These are phyloP conservation scores for Alauda arvensis DNA, from an alignment of 2,797 vertebrate species.

Conservation along the genomic window DNA sequence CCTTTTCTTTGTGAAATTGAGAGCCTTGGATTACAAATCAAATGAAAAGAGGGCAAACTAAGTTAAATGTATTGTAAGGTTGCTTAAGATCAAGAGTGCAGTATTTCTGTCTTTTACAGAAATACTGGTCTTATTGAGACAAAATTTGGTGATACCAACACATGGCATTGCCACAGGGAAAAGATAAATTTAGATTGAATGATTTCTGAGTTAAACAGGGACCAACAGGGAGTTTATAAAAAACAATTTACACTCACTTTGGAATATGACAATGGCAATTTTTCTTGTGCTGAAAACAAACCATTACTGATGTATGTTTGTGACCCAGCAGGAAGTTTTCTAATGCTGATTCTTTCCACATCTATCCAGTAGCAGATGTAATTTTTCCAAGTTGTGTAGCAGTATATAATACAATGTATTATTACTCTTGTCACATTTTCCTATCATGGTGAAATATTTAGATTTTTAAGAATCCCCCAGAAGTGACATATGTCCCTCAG, in stretches of 20 bases:
- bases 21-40: conserved; percentile 15
- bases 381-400: conserved; percentile 43
- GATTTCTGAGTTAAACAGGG: conserved; percentile 68
- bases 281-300: conserved; percentile 70
- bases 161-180: conserved; percentile 46
- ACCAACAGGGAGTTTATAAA: conserved; percentile 70
- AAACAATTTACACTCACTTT: conserved; percentile 71
- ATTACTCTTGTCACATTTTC: conserved; percentile 50
- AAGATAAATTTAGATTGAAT: conserved; percentile 68
- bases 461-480: background rate
- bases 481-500: background rate
- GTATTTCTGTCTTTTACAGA: conserved; percentile 16
- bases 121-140: conserved; percentile 39
- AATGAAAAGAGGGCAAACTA: conserved; percentile 3
- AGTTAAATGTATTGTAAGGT: conserved; percentile 26
- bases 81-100: conserved; percentile 18
- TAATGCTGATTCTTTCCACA: conserved; percentile 46
- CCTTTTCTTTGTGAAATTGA: background rate
- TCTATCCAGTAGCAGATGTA: conserved; percentile 35
- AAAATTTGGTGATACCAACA: conserved; percentile 39
- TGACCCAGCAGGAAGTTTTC: conserved; percentile 58
- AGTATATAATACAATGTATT: conserved; percentile 44
- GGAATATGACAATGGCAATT: conserved; percentile 71
- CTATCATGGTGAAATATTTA: conserved; percentile 23
- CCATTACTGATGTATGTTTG: conserved; percentile 61